Percentiles rank a stretch among this genome's conserved stretches.
These are phyloP conservation scores for Morone chrysops DNA, from an alignment of 2,113 vertebrate species.

Conservation along the genomic window DNA sequence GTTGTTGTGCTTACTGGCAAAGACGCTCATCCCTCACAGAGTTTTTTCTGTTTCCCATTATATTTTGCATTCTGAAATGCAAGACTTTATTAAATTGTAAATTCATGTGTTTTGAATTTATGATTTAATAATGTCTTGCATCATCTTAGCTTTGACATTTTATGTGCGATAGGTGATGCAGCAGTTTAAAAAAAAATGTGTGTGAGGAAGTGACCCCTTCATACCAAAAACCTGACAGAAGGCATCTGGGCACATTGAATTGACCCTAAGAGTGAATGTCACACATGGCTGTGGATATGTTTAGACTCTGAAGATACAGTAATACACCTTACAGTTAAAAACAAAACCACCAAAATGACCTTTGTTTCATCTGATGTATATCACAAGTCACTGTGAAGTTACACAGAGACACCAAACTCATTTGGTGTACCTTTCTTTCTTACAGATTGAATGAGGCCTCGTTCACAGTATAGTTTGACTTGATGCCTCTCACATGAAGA, in stretches of 20 bases:
- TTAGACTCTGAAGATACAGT: neutral
- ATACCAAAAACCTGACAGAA: conserved; percentile 16
- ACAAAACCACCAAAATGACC: neutral
- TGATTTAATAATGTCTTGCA: neutral
- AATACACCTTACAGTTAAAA: neutral
- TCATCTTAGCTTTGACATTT: neutral
- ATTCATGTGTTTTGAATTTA: neutral
- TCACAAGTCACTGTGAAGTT: neutral
- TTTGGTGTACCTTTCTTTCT: neutral
- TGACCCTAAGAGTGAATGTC: conserved; percentile 25
- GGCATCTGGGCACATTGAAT: conserved; percentile 5
- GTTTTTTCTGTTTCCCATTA: too few relatives aligned
- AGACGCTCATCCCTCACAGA: neutral
- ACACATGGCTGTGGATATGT: neutral
- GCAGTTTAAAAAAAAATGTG: conserved; percentile 4
- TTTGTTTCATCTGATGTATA: neutral
- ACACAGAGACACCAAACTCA: neutral
- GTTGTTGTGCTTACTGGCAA: neutral
- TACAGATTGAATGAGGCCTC: neutral
- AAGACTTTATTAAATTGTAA: neutral
- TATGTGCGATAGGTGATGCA: neutral
- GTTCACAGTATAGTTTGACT: neutral
- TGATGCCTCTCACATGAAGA: neutral
- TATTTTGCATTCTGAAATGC: neutral
- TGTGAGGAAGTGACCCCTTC: neutral